phyloP scores from a whole-genome alignment of 2,888 invertebrate species.

The Nymphalis c-album region DNA sequence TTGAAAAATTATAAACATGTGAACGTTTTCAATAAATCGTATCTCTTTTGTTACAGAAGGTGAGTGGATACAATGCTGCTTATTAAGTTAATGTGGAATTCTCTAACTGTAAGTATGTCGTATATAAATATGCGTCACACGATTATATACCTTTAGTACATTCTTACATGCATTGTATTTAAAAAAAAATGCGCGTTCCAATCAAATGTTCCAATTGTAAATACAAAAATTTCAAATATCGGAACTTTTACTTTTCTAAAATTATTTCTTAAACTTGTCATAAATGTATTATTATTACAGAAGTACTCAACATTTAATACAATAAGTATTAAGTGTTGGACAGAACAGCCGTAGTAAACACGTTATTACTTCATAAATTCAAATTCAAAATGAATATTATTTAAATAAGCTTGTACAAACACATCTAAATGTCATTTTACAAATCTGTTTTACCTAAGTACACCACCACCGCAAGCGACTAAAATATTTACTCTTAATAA shows the following conservation, averaged over 20 bases:
- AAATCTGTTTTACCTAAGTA: background rate
- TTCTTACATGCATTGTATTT: background rate
- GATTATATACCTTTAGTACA: background rate
- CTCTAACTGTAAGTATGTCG: constrained; percentile 20
- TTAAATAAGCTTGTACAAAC: background rate
- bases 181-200: no score
- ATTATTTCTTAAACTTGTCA: no score
- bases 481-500: background rate
- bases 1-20: constrained; percentile 36
- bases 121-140: background rate
- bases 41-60: constrained; percentile 76
- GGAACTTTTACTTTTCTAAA: no score
- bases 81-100: constrained; percentile 38
- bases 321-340: no score
- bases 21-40: constrained; percentile 53
- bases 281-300: no score
- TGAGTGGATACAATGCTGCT: constrained; percentile 56
- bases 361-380: background rate
- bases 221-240: no score
- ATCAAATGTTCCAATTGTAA: no score
- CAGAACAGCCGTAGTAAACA: no score
- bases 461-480: background rate
- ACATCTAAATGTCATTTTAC: background rate
- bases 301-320: no score
- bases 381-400: background rate